A percentile compares a stretch with the other conserved stretches of the same genome.
phyloP scores from a whole-genome alignment of 2,113 vertebrate genomes.

The Okapia johnstoni region DNA sequence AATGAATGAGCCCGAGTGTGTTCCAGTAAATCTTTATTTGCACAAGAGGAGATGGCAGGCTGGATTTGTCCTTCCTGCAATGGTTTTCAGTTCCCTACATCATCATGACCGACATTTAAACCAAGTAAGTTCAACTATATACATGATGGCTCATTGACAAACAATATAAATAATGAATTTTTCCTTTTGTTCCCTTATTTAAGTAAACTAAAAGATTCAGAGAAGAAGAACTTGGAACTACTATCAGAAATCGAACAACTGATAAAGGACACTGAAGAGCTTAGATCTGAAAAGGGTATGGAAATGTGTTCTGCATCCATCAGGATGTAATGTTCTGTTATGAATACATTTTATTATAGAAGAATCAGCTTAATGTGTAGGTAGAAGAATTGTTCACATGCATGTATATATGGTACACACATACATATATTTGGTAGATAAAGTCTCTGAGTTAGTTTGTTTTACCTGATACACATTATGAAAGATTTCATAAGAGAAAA shows the following conservation, averaged over 20 bases:
- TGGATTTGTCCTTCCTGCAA: not conserved
- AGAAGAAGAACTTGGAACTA: constrained; percentile 93
- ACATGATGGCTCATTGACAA: not conserved
- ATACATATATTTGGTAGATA: not conserved
- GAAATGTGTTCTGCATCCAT: constrained; percentile 67
- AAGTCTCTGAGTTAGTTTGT: constrained; percentile 47
- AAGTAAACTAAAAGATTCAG: constrained; percentile 97
- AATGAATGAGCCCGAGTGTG: not conserved
- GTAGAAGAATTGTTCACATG: not conserved
- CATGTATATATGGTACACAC: not conserved
- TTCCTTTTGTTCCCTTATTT: constrained; percentile 51
- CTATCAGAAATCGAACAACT: constrained; percentile 92
- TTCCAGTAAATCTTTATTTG: not conserved
- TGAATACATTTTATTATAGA: constrained; percentile 57
- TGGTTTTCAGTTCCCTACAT: not conserved
- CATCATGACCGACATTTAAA: not conserved
- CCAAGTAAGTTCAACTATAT: not conserved
- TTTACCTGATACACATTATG: not conserved
- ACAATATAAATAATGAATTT: constrained; percentile 59
- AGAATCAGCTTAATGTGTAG: constrained; percentile 9
- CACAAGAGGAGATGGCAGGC: not conserved
- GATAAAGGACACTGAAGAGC: constrained; percentile 95
- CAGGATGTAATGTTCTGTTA: constrained; percentile 16
- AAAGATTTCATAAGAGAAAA: constrained; percentile 26
- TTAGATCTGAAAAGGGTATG: constrained; percentile 94